These are phyloP conservation scores for Phyllostomus discolor DNA, from an alignment of 2,113 vertebrate genomes.

Conservation along the genomic window DNA sequence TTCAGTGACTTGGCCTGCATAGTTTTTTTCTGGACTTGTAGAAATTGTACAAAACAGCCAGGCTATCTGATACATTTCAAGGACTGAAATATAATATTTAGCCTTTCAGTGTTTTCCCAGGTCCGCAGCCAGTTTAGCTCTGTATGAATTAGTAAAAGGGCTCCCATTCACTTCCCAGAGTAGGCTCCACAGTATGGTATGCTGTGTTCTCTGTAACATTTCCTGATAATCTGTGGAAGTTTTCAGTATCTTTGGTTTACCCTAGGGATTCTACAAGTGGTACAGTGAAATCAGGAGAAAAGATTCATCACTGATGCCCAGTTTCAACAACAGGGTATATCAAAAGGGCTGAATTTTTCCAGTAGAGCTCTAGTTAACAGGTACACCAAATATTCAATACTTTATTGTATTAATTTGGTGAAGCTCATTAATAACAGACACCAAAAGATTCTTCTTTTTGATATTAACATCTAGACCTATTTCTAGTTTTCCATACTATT, in stretches of 20 bases:
- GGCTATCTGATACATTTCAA: background rate
- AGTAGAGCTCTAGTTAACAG: background rate
- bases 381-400: background rate
- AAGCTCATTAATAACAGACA: background rate
- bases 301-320: background rate
- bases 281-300: background rate
- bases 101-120: background rate
- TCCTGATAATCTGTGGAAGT: background rate
- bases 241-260: background rate
- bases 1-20: background rate
- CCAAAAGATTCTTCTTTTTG: background rate
- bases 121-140: background rate
- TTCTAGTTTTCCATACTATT: background rate
- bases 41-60: background rate
- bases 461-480: background rate
- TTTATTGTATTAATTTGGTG: background rate
- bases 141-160: background rate
- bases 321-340: background rate
- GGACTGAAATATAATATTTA: background rate
- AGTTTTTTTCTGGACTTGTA: background rate
- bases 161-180: background rate
- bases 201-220: background rate
- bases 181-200: too few species aligned
- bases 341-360: background rate
- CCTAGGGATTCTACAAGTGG: background rate